Evolutionary conservation across 2,797 vertebrate species (phyloP), one percentile per base, ranked within the genome.

Genomic region (Clarias laeviceps): DNA sequence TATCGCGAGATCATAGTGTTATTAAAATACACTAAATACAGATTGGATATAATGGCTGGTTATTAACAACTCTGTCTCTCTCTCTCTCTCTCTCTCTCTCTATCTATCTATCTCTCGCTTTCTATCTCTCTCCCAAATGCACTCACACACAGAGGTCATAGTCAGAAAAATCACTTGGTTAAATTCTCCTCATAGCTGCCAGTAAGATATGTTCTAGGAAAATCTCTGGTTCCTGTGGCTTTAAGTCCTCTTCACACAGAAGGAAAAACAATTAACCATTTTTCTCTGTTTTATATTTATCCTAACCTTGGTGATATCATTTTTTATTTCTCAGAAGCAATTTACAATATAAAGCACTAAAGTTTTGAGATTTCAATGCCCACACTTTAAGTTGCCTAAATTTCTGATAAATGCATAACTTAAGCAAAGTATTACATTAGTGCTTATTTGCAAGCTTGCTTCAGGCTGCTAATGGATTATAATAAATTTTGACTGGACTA

Each of bases 11-110:
- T 73, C 37, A 27, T 57, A 45, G 82, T 22, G 1, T 73, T 64
- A 73, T 62, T 83, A 62, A 73, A 37, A 61, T 20, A 70, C 3
- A 9, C 29, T 61, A 73, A 29, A 73, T 73, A 83, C n/a, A 83
- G 61, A 80, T 29, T 20, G 9, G 8, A 83, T 62, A 57, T 34
- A 70, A 61, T 82, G 24, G 7, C 17, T 62, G 22, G 15, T 82
- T n/a, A 72, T 70, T 70, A 32, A 72, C 32, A 18, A 12, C 24
- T 82, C 18, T 45, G 15, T 73, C 12, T 61, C 56, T 70, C 9
- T 57, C 32, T 61, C 54, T 40, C 65, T 70, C 22, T 54, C 11
- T 24, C 57, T 59, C 5, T 59, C 18, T 59, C 57, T 69, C 37
- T 34, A 27, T 82, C 20, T 82, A 65, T 59, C 69, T 72, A 9